Evolutionary conservation across 2,113 vertebrate species (phyloP), one percentile per base, ranked within the genome.

Genomic region (Alaudala cheleensis): DNA sequence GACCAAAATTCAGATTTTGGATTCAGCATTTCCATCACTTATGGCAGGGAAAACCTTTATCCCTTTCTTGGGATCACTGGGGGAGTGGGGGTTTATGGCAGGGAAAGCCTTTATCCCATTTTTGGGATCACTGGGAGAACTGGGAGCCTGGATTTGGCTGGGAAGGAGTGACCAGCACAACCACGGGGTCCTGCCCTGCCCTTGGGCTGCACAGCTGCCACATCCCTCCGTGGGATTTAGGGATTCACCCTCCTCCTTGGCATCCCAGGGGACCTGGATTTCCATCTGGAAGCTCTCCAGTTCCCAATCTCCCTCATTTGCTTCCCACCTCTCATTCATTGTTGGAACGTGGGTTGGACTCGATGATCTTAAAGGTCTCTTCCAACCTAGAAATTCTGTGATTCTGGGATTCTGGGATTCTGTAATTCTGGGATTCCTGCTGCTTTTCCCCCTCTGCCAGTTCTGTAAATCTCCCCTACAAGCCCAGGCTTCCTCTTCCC

Each of bases 31-130:
- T n/a, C n/a, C n/a, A n/a, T n/a, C n/a, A n/a, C n/a, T n/a, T 9
- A 3, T 6, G 34, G 4, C 34, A 28, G 37, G 51, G 37, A 34
- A 34, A 70, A 34, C 22, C 26, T 60, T 66, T 9, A 14, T 57
- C 17, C 29, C 6, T 18, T 28, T 5, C 10, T 14, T 19, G 49
- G 54, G 4, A 37, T 78, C 23, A 1, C 49, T 50, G 69, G 44
- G 62, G 42, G 20, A 49, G 15, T 0, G 7, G 12, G 2, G 10
- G 21, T 20, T 7, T 7, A 2, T 6, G 39, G 5, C 37, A 29
- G 50, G 74, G 44, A 37, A 42, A 62, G 56, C 17, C 25, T 53
- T 58, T 7, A 14, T 64, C 20, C 44, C 7, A 39, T 25, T 4
- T 13, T 17, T 29, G 51, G 51, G 3, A 37, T 74, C 21, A 42